phyloP scores from a whole-genome alignment of 2,797 vertebrate genomes.

The Morelia viridis region DNA sequence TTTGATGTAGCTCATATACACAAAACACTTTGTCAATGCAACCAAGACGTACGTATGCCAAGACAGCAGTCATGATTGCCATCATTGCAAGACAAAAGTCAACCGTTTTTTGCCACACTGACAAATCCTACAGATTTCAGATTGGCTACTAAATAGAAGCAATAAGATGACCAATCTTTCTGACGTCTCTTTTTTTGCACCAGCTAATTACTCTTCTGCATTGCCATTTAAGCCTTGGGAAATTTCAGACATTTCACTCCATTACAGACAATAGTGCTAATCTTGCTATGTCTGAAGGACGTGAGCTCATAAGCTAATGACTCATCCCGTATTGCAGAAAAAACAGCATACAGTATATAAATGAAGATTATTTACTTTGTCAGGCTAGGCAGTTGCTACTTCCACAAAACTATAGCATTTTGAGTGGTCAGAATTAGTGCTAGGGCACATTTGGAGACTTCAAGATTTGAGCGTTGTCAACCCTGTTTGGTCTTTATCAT shows the following conservation, averaged over 20 bases:
- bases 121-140: conserved; percentile 40
- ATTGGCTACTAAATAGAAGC: conserved; percentile 44
- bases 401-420: background rate
- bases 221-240: conserved; percentile 41
- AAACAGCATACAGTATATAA: conserved; percentile 29
- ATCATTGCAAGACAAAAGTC: conserved; percentile 34
- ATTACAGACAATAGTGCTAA: conserved; percentile 54
- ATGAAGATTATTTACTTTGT: background rate
- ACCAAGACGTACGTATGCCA: background rate
- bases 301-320: conserved; percentile 39
- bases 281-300: conserved; percentile 24
- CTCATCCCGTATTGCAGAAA: conserved; percentile 13
- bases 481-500: background rate
- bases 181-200: conserved; percentile 39
- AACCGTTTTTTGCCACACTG: conserved; percentile 32
- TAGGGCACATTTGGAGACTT: background rate
- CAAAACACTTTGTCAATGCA: background rate
- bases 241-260: conserved; percentile 36
- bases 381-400: conserved; percentile 13
- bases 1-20: background rate
- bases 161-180: conserved; percentile 53
- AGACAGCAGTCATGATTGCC: background rate
- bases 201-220: conserved; percentile 44
- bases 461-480: background rate
- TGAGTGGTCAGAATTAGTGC: background rate